Conservation (phyloP, 2,888 invertebrate species). For the Odiellus spinosus region DNA sequence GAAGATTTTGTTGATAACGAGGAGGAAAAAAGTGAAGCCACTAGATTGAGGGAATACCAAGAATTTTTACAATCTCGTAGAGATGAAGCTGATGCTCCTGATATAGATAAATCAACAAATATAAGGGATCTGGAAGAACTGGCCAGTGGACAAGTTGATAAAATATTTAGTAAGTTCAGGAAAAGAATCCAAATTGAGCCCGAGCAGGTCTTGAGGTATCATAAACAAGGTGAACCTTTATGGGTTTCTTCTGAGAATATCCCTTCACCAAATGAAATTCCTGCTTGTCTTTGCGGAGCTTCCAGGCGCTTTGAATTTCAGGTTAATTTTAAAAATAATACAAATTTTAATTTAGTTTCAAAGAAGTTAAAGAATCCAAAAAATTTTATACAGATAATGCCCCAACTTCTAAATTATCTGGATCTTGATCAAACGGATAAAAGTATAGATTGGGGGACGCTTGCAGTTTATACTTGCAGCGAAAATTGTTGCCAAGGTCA, state of each 20-base stretch:
- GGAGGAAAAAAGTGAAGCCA: constrained; percentile 23
- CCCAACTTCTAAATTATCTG: constrained; percentile 55
- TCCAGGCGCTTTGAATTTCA: constrained; percentile 79
- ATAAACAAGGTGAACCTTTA: constrained; percentile 59
- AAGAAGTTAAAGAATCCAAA: not conserved
- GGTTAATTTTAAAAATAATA: constrained; percentile 31
- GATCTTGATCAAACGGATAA: constrained; percentile 41
- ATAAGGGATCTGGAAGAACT: constrained; percentile 11
- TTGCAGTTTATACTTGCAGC: constrained; percentile 70
- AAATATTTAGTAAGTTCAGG: constrained; percentile 58
- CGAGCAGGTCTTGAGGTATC: constrained; percentile 64
- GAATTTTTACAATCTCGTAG: constrained; percentile 29
- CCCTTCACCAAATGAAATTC: constrained; percentile 40
- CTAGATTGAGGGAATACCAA: constrained; percentile 39
- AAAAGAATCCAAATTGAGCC: constrained; percentile 50
- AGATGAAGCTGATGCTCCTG: constrained; percentile 6
- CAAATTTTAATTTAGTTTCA: not conserved
- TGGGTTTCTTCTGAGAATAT: constrained; percentile 53
- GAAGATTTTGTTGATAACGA: constrained; percentile 8
- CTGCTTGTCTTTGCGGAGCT: constrained; percentile 58
- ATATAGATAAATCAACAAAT: constrained; percentile 7
- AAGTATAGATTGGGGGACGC: constrained; percentile 75
- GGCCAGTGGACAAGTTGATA: constrained; percentile 42
- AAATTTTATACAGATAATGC: constrained; percentile 49
- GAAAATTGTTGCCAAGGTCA: constrained; percentile 49